Evolutionary conservation across 2,113 vertebrate species (phyloP).

Genomic region (Ailuropoda melanoleuca): DNA sequence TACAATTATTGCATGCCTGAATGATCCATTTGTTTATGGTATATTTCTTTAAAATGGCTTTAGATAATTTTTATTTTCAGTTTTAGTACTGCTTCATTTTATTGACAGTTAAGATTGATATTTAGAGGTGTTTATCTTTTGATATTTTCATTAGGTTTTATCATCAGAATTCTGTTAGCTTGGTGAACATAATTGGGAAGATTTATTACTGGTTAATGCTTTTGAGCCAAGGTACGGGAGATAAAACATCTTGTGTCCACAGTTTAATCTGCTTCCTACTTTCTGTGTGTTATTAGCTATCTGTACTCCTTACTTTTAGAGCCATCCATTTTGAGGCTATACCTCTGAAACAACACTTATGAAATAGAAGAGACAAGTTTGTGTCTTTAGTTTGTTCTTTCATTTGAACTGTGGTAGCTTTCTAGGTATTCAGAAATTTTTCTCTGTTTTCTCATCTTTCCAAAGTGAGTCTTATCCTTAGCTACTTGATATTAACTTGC

Average conservation of each 20-base stretch:
- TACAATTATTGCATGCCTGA: background rate
- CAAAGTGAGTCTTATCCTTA: background rate
- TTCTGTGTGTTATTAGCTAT: background rate
- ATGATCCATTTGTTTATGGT: background rate
- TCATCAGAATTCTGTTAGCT: background rate
- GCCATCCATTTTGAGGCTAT: background rate
- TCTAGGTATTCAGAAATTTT: background rate
- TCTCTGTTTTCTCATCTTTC: background rate
- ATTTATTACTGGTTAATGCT: background rate
- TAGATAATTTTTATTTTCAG: constrained; percentile 36
- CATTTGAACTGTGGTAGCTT: background rate
- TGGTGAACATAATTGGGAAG: background rate
- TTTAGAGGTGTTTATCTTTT: background rate
- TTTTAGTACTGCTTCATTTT: background rate
- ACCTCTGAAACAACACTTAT: background rate
- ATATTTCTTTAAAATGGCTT: background rate
- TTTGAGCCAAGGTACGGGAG: background rate
- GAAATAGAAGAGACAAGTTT: background rate
- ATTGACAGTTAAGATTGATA: background rate
- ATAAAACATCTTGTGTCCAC: background rate
- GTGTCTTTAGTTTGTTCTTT: background rate
- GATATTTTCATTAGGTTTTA: background rate
- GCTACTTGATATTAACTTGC: background rate
- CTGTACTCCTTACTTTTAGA: background rate
- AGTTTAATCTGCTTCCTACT: background rate